Evolutionary conservation across 1,140 invertebrate genomes (phyloP).

Genomic region (Brachionus asplanchnoidis): DNA sequence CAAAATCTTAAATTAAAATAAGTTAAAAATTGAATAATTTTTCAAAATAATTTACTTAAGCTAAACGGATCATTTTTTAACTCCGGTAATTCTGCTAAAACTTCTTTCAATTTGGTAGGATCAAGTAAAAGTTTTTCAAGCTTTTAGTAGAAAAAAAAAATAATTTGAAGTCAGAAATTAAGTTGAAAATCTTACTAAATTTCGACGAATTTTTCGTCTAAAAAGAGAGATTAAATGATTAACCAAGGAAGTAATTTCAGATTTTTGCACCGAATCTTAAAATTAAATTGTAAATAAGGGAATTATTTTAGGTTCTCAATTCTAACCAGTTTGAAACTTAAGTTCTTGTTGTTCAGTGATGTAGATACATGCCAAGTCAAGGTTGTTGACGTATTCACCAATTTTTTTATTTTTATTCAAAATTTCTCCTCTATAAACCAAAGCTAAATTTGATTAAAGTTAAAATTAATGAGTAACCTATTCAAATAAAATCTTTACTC

Average conservation of each 20-base stretch:
- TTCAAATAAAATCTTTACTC: slow-evolving; percentile 10
- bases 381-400: neutral
- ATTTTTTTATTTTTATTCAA: slow-evolving; percentile 8
- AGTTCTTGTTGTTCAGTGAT: neutral
- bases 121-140: neutral
- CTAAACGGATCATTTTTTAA: slow-evolving; percentile 2
- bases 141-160: neutral
- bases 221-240: slow-evolving; percentile 1
- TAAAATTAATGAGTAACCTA: neutral
- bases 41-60: neutral
- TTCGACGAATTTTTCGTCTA: neutral
- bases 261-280: neutral
- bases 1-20: neutral
- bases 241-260: neutral
- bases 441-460: neutral
- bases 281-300: neutral
- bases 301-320: no score
- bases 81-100: neutral
- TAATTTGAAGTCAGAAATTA: neutral
- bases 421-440: slow-evolving; percentile 16
- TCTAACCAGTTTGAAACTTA: neutral
- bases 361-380: neutral
- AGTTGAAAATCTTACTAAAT: neutral
- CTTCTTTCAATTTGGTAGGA: neutral
- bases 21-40: neutral